Evolutionary conservation across 2,888 invertebrate species (phyloP).

Genomic region (Eudasyphora cyanicolor): DNA sequence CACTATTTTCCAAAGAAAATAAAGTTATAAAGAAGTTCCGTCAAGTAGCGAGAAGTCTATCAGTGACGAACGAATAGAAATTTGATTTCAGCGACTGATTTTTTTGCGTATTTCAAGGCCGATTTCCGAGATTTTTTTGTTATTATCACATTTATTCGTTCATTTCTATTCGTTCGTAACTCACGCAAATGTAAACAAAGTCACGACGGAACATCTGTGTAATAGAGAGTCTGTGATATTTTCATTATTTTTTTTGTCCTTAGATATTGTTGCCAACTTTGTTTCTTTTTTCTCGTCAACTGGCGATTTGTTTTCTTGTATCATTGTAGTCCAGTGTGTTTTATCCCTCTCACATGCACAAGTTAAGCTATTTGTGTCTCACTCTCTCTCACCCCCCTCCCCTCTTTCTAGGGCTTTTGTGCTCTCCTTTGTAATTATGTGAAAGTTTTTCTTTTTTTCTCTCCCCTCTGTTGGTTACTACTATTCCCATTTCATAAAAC

Average conservation of each 20-base stretch:
- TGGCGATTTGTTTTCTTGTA: conserved; percentile 4
- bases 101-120: no score
- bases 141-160: no score
- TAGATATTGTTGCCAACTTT: conserved; percentile 50
- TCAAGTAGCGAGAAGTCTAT: no score
- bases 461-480: background rate
- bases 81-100: no score
- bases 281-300: background rate
- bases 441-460: background rate
- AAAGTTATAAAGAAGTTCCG: no score
- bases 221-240: no score
- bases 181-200: no score
- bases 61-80: no score
- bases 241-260: background rate
- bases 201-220: no score
- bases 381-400: background rate
- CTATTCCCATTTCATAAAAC: background rate
- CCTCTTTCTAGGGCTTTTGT: background rate
- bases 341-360: background rate
- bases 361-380: background rate
- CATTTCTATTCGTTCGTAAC: no score
- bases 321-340: background rate
- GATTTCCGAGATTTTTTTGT: no score
- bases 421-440: conserved; percentile 20
- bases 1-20: no score